These are phyloP conservation scores for Pollenia amentaria DNA, from an alignment of 2,888 invertebrate species.

Conservation along the genomic window DNA sequence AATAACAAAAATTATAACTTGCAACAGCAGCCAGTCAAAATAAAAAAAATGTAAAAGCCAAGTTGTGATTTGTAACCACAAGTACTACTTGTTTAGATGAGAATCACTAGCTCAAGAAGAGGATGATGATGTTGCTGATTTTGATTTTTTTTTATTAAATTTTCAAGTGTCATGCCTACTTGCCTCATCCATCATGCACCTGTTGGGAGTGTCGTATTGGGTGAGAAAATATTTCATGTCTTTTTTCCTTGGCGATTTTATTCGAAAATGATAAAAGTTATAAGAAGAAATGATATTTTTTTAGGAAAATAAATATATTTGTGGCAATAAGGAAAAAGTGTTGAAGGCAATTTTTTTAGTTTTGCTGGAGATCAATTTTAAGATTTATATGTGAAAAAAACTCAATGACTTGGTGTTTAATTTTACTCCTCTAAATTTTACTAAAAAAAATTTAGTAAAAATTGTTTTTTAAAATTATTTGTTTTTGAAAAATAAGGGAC, in stretches of 20 bases:
- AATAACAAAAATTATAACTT: slow-evolving; percentile 15
- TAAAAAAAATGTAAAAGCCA: slow-evolving; percentile 38
- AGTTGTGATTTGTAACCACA: slow-evolving; percentile 62
- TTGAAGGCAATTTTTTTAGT: background rate
- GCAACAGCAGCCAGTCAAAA: background rate
- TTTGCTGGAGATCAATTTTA: no score
- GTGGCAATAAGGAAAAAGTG: background rate
- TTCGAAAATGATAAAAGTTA: background rate
- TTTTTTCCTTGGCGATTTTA: background rate
- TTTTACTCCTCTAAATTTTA: no score
- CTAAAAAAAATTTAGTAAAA: no score
- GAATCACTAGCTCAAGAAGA: slow-evolving; percentile 40
- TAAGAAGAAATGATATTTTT: background rate
- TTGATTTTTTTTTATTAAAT: slow-evolving; percentile 21
- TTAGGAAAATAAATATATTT: background rate
- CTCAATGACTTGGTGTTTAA: no score
- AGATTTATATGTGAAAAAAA: no score
- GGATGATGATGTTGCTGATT: slow-evolving; percentile 44
- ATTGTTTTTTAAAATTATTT: no score
- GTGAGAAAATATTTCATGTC: background rate
- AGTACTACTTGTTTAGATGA: slow-evolving; percentile 52
- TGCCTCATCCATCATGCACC: slow-evolving; percentile 33
- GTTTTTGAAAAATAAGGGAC: no score
- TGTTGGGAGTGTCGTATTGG: slow-evolving; percentile 41
- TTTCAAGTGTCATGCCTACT: slow-evolving; percentile 17